These are phyloP conservation scores for Coenobita brevimanus DNA, from an alignment of 1,140 invertebrate genomes.

Conservation along the genomic window DNA sequence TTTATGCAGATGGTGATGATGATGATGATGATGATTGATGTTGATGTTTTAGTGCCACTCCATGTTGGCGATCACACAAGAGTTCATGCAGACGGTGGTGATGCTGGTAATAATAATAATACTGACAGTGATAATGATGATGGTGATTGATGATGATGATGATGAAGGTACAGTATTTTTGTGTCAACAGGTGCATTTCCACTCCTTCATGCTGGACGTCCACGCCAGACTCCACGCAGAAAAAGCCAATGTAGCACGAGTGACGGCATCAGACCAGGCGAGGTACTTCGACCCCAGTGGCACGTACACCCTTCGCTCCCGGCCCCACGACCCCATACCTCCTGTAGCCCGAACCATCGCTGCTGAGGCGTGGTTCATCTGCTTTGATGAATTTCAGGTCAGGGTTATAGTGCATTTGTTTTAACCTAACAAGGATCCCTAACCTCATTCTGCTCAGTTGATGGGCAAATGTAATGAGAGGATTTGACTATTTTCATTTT, in stretches of 20 bases:
- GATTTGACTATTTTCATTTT: too few relatives aligned
- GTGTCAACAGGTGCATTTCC: constrained; percentile 94
- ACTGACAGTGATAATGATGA: background rate
- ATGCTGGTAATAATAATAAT: too few relatives aligned
- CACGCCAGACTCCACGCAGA: constrained; percentile 89
- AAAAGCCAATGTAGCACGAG: constrained; percentile 80
- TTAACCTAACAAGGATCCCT: too few relatives aligned
- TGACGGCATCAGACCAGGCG: constrained; percentile 69
- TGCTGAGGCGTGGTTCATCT: constrained; percentile 91
- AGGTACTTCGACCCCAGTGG: constrained; percentile 76
- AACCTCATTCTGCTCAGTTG: too few relatives aligned
- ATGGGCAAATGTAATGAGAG: too few relatives aligned
- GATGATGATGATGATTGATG: too few relatives aligned
- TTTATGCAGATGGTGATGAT: too few relatives aligned
- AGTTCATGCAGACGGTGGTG: too few relatives aligned
- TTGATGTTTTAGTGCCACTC: too few relatives aligned
- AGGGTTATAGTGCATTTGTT: too few relatives aligned
- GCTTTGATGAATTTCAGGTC: constrained; percentile 99
- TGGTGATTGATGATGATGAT: background rate
- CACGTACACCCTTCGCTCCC: constrained; percentile 77
- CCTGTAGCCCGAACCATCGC: constrained; percentile 92
- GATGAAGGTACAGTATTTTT: constrained; percentile 71
- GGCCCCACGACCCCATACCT: constrained; percentile 94
- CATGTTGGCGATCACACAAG: too few relatives aligned
- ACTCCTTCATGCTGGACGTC: constrained; percentile 98